These are phyloP conservation scores for Eupithecia abbreviata DNA, from an alignment of 2,888 invertebrate species.

Conservation along the genomic window DNA sequence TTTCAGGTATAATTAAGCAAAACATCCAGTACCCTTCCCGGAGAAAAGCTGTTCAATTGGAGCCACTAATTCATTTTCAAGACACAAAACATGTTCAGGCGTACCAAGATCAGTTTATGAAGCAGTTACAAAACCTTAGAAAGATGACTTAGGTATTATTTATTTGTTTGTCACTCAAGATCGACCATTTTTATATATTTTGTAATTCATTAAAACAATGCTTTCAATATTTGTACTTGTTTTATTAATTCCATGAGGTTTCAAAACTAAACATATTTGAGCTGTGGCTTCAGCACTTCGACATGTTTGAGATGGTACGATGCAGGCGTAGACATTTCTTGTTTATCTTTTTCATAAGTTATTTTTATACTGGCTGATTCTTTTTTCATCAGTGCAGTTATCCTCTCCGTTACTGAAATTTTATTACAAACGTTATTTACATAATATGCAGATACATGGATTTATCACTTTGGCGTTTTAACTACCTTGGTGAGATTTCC, in stretches of 20 bases:
- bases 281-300: background rate
- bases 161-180: conserved; percentile 22
- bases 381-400: background rate
- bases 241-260: background rate
- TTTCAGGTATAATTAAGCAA: conserved; percentile 12
- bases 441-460: no score
- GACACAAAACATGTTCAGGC: conserved; percentile 40
- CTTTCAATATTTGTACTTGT: background rate
- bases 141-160: conserved; percentile 46
- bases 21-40: conserved; percentile 2
- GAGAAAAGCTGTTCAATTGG: conserved; percentile 27
- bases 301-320: background rate
- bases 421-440: background rate
- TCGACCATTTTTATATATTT: conserved; percentile 39
- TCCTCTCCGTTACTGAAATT: background rate
- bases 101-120: conserved; percentile 58
- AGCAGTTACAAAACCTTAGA: conserved; percentile 61
- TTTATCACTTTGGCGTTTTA: background rate
- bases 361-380: background rate
- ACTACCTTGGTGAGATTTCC: conserved; percentile 13
- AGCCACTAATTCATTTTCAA: conserved; percentile 51
- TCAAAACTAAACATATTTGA: background rate
- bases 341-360: background rate
- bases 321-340: background rate
- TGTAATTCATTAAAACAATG: conserved; percentile 23